Base-by-base conservation (phyloP, 2,113 vertebrate genomes). In the Andinoacara biseriatus region DNA sequence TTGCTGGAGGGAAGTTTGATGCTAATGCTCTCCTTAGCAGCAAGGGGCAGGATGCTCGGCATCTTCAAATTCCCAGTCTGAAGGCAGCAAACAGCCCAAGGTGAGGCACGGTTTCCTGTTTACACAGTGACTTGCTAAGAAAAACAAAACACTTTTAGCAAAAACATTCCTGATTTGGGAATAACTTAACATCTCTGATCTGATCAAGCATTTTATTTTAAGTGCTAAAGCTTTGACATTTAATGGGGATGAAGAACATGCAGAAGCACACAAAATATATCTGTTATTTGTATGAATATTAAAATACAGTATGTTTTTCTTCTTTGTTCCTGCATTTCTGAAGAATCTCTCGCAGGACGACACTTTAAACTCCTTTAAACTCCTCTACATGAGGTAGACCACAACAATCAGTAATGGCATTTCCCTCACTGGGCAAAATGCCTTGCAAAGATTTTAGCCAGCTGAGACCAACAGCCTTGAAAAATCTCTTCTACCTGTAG, bases 61-160 rank as follows among this genome's bases (percentile, higher is more conserved):
- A 35, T 88, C 62, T 78, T 78, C 54, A 35, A 83, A 87, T 76
- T 85, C 81, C 46, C 74, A 67, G 35, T 63, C 14, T 81, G 74
- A 63, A 80, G 59, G 75, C 58, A 84, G 80, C 69, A 88, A 81
- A 87, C 65, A 76, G 82, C 87, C 82, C 9, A 2, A 57, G 85
- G 85, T 54, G 79, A 24, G 13, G 38, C 24, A 35, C 9, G 0
- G 46, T 69, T 85, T 81, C 74, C 77, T 77, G 67, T 88, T 85
- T 80, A 81, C 59, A 78, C 81, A 76, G 17, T 46, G 22, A 29
- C 72, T 59, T 40, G 15, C 59, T 22, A n/a, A 60, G 18, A 81
- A 77, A 62, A 65, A 84, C 8, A 13, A 62, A 65, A 87, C 5
- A 10, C 5, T 78, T 74, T 65, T 17, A 59, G 18, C 18, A 74